phyloP scores from a whole-genome alignment of 2,113 vertebrate species.

The Neodon shergylaensis region DNA sequence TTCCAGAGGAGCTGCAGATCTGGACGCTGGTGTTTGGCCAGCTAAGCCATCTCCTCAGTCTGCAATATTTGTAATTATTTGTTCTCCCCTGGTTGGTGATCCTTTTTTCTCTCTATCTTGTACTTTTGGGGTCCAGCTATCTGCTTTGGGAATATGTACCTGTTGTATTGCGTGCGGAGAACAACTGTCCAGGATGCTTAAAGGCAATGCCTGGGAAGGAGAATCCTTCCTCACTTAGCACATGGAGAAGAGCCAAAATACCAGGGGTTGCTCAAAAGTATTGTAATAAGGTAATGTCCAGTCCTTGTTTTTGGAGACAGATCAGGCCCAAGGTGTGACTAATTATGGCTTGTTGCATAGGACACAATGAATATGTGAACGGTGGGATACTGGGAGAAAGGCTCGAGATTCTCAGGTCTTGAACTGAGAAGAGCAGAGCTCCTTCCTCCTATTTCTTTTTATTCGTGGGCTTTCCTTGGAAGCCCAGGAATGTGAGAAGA shows the following conservation, averaged over 20 bases:
- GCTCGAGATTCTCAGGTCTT: not conserved
- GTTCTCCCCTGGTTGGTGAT: not conserved
- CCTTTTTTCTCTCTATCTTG: not conserved
- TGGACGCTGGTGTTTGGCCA: not conserved
- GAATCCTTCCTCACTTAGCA: not conserved
- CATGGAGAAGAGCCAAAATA: not conserved
- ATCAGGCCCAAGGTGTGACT: not conserved
- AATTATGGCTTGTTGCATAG: not conserved
- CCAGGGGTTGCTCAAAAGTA: not conserved
- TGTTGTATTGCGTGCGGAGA: not conserved
- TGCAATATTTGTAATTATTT: not conserved
- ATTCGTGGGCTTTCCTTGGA: not conserved
- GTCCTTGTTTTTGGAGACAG: not conserved
- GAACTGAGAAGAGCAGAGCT: not conserved
- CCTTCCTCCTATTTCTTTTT: not conserved
- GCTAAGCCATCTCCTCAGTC: no score
- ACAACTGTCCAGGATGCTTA: not conserved
- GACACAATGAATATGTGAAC: not conserved
- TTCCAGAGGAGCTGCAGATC: not conserved
- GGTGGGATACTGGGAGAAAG: not conserved
- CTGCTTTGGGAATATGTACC: constrained; percentile 24
- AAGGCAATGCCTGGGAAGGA: not conserved
- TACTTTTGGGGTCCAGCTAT: constrained; percentile 37
- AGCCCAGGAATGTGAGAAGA: not conserved
- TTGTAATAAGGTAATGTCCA: not conserved